phyloP scores from a whole-genome alignment of 2,113 vertebrate genomes.

The Polypterus bichir region DNA sequence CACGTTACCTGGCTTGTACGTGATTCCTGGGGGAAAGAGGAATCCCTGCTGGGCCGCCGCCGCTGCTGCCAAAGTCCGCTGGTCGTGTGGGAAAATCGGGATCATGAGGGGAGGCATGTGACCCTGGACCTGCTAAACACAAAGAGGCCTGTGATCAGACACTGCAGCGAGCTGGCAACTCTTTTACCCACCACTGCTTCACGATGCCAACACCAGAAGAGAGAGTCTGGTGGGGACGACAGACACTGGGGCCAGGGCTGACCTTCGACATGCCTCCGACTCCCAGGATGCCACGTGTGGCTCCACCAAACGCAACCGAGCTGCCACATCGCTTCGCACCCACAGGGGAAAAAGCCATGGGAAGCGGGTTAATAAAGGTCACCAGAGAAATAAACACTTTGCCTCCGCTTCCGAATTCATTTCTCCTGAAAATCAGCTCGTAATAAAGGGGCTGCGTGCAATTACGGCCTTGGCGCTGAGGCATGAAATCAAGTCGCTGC shows the following conservation, averaged over 20 bases:
- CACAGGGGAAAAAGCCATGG: constrained; percentile 58
- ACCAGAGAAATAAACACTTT: constrained; percentile 94
- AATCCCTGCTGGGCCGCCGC: constrained; percentile 98
- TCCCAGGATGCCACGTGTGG: too few relatives aligned
- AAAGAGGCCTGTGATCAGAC: constrained; percentile 68
- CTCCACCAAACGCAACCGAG: too few relatives aligned
- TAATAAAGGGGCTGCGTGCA: constrained; percentile 95
- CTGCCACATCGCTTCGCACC: too few relatives aligned
- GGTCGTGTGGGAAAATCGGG: constrained; percentile 99
- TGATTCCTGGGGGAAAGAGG: constrained; percentile 96
- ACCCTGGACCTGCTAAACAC: constrained; percentile 98
- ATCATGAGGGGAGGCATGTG: constrained; percentile 99
- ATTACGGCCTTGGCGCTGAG: constrained; percentile 81
- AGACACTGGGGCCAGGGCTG: not conserved
- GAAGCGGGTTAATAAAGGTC: constrained; percentile 98
- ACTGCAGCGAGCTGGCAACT: constrained; percentile 20
- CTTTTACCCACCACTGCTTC: too few relatives aligned
- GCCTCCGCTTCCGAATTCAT: constrained; percentile 87
- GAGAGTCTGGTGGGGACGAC: constrained; percentile 6
- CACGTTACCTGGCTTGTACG: constrained; percentile 91
- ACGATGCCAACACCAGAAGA: not conserved
- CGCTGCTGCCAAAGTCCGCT: constrained; percentile 93
- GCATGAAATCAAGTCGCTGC: constrained; percentile 87
- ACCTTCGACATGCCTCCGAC: too few relatives aligned
- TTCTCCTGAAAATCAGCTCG: constrained; percentile 90